A percentile compares a stretch with the other conserved stretches of the same genome.
phyloP scores from a whole-genome alignment of 2,113 vertebrate genomes.

The Laticauda colubrina region DNA sequence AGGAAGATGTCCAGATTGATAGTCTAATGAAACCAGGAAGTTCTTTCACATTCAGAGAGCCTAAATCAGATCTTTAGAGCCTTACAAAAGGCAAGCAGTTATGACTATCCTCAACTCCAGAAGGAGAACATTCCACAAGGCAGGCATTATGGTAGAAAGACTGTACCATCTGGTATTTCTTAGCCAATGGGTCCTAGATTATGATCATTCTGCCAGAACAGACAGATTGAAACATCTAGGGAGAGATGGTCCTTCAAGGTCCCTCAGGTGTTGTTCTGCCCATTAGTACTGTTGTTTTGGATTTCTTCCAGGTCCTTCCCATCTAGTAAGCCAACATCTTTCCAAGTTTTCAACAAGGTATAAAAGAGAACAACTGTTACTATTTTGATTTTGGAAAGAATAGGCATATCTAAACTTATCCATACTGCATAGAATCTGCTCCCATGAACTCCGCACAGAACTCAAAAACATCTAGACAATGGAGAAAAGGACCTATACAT shows the following conservation, averaged over 20 bases:
- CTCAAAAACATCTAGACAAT: no score
- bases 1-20: neutral
- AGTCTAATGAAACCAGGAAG: neutral
- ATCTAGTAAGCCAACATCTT: neutral
- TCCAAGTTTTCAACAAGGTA: neutral
- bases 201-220: neutral
- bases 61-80: neutral
- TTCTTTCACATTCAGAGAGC: neutral
- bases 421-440: no score
- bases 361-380: neutral
- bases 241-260: neutral
- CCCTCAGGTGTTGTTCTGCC: neutral
- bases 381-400: neutral
- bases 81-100: neutral
- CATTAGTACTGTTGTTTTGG: neutral
- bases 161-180: neutral
- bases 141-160: neutral
- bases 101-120: neutral
- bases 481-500: no score
- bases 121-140: neutral
- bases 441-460: no score
- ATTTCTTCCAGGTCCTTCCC: neutral
- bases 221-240: neutral
- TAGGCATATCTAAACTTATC: neutral
- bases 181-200: neutral